These are phyloP conservation scores for Liparis tanakae DNA, from an alignment of 2,797 vertebrate genomes.

Conservation along the genomic window DNA sequence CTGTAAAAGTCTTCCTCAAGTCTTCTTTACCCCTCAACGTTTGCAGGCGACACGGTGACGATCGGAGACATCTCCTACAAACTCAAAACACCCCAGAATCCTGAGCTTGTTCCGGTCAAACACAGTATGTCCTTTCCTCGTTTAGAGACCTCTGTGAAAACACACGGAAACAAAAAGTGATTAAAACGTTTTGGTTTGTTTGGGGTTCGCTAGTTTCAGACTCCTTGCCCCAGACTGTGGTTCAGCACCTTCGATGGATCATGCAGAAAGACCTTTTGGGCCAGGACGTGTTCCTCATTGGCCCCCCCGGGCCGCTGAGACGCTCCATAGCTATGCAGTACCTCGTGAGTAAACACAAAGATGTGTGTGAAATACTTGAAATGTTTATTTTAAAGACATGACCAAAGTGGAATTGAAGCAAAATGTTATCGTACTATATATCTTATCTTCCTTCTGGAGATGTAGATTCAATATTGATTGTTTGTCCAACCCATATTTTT, in stretches of 20 bases:
- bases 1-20: background rate
- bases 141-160: background rate
- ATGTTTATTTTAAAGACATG: background rate
- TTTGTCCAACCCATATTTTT: background rate
- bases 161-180: background rate
- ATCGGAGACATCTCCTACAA: constrained; percentile 94
- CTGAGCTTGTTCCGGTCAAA: constrained; percentile 95
- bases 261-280: constrained; percentile 99
- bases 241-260: constrained; percentile 96
- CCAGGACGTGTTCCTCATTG: constrained; percentile 97
- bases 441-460: background rate
- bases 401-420: no score
- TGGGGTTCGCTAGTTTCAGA: constrained; percentile 82
- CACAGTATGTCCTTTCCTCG: constrained; percentile 87
- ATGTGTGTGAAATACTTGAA: background rate
- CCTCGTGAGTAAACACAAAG: constrained; percentile 83
- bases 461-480: background rate
- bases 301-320: constrained; percentile 94
- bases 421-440: background rate
- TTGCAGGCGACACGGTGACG: constrained; percentile 90
- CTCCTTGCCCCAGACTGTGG: constrained; percentile 86
- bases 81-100: constrained; percentile 89
- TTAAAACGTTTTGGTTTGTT: background rate
- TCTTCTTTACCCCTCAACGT: constrained; percentile 3
- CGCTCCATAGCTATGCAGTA: constrained; percentile 97